These are phyloP conservation scores for Macropus fuliginosus DNA, from an alignment of 2,797 vertebrate species.

Conservation along the genomic window DNA sequence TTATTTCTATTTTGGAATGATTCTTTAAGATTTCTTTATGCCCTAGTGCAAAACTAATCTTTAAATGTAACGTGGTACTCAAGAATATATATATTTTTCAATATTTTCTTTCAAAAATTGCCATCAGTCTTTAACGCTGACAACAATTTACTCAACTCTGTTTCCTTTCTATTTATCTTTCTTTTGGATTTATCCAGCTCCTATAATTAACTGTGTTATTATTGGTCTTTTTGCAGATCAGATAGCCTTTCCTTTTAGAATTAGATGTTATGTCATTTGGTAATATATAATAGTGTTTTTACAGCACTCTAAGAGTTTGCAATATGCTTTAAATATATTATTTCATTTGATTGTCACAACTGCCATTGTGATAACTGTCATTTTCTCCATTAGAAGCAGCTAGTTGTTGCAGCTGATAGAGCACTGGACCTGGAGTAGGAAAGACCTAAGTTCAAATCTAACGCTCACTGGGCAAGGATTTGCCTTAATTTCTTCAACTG, in stretches of 20 bases:
- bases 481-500: not conserved
- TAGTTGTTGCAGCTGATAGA: not conserved
- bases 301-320: not conserved
- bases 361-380: not conserved
- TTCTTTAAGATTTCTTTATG: not conserved
- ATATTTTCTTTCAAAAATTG: not conserved
- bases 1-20: not conserved
- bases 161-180: not conserved
- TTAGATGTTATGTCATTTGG: not conserved
- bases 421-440: not conserved
- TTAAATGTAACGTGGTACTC: not conserved
- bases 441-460: not conserved
- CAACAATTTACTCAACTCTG: not conserved
- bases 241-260: not conserved
- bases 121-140: not conserved
- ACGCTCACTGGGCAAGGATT: not conserved
- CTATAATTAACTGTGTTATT: not conserved
- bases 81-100: not conserved
- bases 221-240: not conserved
- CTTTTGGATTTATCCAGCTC: not conserved
- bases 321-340: not conserved
- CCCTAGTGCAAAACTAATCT: not conserved
- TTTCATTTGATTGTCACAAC: not conserved
- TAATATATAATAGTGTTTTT: not conserved
- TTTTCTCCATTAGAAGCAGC: not conserved